A percentile compares a stretch with the other conserved stretches of the same genome.
phyloP scores from a whole-genome alignment of 2,797 vertebrate species.

The Gymnocypris eckloni region DNA sequence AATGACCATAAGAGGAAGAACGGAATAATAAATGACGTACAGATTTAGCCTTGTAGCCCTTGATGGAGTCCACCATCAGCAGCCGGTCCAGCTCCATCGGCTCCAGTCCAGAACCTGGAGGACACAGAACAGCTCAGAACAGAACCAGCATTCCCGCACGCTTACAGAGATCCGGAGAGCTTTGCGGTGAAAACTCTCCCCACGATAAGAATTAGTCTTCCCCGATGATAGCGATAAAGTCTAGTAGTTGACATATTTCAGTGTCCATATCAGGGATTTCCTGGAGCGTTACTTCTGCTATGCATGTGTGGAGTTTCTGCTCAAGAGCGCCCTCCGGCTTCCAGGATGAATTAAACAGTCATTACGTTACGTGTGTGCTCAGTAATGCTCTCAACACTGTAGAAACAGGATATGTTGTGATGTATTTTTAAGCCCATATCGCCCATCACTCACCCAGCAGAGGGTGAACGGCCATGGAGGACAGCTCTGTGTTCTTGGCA shows the following conservation, averaged over 20 bases:
- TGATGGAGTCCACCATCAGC: conserved; percentile 90
- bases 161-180: neutral
- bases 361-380: too few relatives aligned
- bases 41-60: conserved; percentile 86
- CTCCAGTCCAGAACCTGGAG: conserved; percentile 83
- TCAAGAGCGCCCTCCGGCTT: too few relatives aligned
- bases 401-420: too few relatives aligned
- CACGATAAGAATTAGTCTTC: too few relatives aligned
- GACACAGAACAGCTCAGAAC: neutral
- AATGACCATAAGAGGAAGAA: neutral
- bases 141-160: neutral
- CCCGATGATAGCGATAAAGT: too few relatives aligned
- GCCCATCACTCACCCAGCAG: conserved; percentile 83
- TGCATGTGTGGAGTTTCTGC: too few relatives aligned
- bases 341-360: too few relatives aligned
- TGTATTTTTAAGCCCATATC: too few relatives aligned
- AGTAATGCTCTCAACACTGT: too few relatives aligned
- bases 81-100: conserved; percentile 87
- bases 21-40: conserved; percentile 75
- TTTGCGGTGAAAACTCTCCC: too few relatives aligned
- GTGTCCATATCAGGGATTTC: too few relatives aligned
- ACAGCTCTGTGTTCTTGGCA: conserved; percentile 84
- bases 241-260: too few relatives aligned
- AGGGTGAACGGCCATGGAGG: conserved; percentile 87
- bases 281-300: rapidly evolving